Evolutionary conservation across 2,113 vertebrate genomes (phyloP), one percentile per base, ranked within the genome.

Genomic region (Calidris pugnax): DNA sequence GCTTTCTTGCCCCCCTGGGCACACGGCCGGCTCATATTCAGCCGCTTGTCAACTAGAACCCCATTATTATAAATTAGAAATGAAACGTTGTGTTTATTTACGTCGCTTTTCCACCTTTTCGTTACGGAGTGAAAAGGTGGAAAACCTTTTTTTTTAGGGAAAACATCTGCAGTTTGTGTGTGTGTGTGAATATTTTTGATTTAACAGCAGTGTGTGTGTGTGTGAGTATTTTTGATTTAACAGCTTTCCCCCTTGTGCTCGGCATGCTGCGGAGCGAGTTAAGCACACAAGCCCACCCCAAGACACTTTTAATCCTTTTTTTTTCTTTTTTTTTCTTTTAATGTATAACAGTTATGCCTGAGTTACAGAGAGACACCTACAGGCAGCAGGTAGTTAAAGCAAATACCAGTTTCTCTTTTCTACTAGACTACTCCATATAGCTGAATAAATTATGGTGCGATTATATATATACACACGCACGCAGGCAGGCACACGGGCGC

Each of bases 391-490:
- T 99, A 99, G 99, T 99, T 99, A 99, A 99, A 99, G 99, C 99
- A 98, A 99, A 98, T 99, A 99, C 99, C 99, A 98, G 98, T 98
- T 99, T 98, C 98, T 99, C 96, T 97, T 98, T 98, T 47, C 99
- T 99, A 99, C 94, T 99, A 99, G 98, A 99, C 99, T 98, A 99
- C 98, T 99, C 99, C 99, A 99, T 99, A 99, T 98, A 99, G 99
- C 99, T 99, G 99, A 99, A 99, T 99, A 99, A 99, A 99, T 99
- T 99, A 99, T 99, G 99, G 99, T 98, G 99, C 98, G 99, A 98
- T 98, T 99, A 99, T 98, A 98, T 97, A 99, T 99, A 98, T 98
- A 99, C 98, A 99, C 98, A 98, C 97, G 97, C 98, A 95, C 98
- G 97, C 98, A 94, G 57, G 47, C 80, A 86, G 85, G 37, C 81